Evolutionary conservation across 2,113 vertebrate genomes (phyloP).

Genomic region (Oreochromis niloticus): DNA sequence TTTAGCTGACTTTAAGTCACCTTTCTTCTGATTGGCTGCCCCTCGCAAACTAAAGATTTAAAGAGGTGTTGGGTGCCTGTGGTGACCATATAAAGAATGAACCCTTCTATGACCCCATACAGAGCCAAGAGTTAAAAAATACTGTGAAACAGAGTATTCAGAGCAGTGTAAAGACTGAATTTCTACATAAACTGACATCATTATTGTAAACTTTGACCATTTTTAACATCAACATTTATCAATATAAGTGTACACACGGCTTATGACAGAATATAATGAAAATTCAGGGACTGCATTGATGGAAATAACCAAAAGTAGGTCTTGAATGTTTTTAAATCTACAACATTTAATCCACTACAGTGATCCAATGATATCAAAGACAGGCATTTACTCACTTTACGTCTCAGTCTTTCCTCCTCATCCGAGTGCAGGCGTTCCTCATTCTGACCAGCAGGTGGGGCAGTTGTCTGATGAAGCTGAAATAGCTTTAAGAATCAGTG

Average conservation of each 20-base stretch:
- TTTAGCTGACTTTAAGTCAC: neutral
- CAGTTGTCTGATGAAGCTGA: conserved; percentile 57
- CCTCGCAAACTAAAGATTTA: neutral
- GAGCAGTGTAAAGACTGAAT: neutral
- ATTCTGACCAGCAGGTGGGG: conserved; percentile 69
- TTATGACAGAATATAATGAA: neutral
- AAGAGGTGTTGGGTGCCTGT: neutral
- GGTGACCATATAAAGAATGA: neutral
- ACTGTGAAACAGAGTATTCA: neutral
- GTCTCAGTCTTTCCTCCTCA: neutral
- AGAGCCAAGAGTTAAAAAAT: neutral
- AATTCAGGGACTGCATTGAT: neutral
- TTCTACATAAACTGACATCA: neutral
- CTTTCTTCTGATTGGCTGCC: neutral
- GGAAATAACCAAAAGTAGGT: neutral
- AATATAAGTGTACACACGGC: rapidly evolving
- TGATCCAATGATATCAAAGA: neutral
- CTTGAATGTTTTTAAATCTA: neutral
- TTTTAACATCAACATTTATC: neutral
- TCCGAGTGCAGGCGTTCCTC: neutral
- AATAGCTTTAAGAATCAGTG: neutral
- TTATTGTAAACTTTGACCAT: neutral
- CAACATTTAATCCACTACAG: neutral
- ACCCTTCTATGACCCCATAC: neutral
- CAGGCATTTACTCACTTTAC: neutral